Base-by-base conservation (phyloP, 2,888 invertebrate genomes). In the Lutraria lutraria region DNA sequence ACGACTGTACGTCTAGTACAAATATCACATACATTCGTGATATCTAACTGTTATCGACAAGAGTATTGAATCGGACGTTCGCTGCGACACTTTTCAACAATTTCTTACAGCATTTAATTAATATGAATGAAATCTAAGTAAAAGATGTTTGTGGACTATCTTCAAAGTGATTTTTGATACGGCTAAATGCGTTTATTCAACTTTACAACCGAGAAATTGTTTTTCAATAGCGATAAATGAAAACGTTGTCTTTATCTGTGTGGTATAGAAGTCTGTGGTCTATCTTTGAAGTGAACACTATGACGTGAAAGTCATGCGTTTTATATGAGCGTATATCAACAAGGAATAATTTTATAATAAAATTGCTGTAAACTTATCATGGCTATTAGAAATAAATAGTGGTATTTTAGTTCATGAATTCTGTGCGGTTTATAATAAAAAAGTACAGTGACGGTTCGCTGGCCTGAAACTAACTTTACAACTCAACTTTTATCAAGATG, bases 191-290 rank as follows among this genome's bases (percentile, higher is more conserved):
- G 8, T 76, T 76, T 76, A 76, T 76, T 76, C 76, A 34, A 25
- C 15, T 76, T 76, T 76, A 76, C 19, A 31, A 31, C 31, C 72
- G 76, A 16, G 76, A 76, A 76, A 76, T 76, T 76, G 76, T 76
- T 76, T 76, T 34, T 76, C 76, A 34, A 76, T 76, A 76, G 31
- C 31, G 76, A 76, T 76, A 76, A 76, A 76, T 76, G 31, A 76
- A 76, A 76, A 19, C 31, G 31, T 2, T 76, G 76, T 76, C 34
- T 76, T 16, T 76, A 16, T 1, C 19, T 21, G 76, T 76, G 76
- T 31, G 76, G 31, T 76, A 76, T 34, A 76, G 2, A 76, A 76
- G 34, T 34, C 25, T 16, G 76, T 76, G 76, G 25, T 34, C 25
- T 76, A 76, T 34, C 34, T 76, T 76, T 31, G 31, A 34, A 34